These are phyloP conservation scores for Dicycla oo DNA, from an alignment of 2,888 invertebrate genomes.

Conservation along the genomic window DNA sequence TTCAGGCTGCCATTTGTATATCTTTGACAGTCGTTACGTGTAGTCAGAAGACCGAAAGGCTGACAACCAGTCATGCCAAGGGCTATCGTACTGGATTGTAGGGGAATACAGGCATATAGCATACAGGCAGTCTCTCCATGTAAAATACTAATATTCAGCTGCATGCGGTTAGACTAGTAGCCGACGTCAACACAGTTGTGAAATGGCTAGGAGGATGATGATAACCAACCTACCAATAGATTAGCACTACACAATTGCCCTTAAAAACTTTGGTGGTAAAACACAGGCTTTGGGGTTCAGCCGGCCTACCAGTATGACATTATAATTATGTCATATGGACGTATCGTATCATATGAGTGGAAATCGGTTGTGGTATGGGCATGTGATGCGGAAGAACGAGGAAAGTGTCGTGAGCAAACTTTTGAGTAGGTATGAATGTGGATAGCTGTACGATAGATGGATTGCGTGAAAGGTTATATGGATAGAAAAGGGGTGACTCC, in stretches of 20 bases:
- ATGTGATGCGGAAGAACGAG: neutral
- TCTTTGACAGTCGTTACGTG: neutral
- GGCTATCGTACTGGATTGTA: neutral
- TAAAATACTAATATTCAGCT: neutral
- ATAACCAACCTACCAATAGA: neutral
- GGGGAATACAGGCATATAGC: no score
- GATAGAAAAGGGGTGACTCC: no score
- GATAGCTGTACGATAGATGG: no score
- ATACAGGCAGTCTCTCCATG: neutral
- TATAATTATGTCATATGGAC: neutral
- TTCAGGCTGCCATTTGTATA: neutral
- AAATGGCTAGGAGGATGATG: neutral
- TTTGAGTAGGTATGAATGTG: neutral
- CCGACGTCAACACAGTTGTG: neutral
- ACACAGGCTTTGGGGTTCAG: neutral
- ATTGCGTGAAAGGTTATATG: neutral
- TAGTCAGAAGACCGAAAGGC: neutral
- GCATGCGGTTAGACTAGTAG: neutral
- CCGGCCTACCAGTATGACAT: neutral
- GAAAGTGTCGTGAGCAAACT: neutral
- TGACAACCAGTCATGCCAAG: neutral
- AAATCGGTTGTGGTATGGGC: neutral
- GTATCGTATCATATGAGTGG: neutral
- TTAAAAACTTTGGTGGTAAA: neutral
- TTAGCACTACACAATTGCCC: neutral